Evolutionary conservation across 2,113 vertebrate genomes (phyloP), one percentile per base, ranked within the genome.

Genomic region (Setophaga petechia): DNA sequence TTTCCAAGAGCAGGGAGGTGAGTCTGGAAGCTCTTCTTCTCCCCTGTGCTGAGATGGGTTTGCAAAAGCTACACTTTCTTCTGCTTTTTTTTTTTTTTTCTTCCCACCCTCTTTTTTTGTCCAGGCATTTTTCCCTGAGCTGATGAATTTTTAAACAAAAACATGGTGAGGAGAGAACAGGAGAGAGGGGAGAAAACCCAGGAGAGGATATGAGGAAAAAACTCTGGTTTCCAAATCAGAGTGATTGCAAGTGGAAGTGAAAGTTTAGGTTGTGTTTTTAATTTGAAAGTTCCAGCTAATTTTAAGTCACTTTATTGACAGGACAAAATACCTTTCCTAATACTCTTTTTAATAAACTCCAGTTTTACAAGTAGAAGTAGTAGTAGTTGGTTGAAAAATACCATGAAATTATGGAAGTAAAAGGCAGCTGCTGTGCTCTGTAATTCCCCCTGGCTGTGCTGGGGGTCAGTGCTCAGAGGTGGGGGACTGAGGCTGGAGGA

Each of bases 61-160:
- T 93, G 66, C 52, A 77, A 94, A 94, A 93, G 69, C 87, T 87
- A 31, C 39, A 25, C n/a, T 89, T 95, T 79, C 76, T 75, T 73
- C 14, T 72, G 46, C 15, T 22, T 43, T 57, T 39, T 54, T 41
- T 62, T 62, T 39, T 59, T 41, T 62, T 7, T 7, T 39, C 37
- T 39, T 1, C 6, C 7, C 2, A 5, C 5, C n/a, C 12, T 35
- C 65, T 81, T 91, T 74, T 87, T 90, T 81, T 95, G 77, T 49
- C 47, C 61, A 10, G 0, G 65, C 62, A 19, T 87, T 94, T 92
- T 91, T 89, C 78, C 52, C 66, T 79, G 77, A 39, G 51, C 66
- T 93, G 91, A 93, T 96, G 96, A 94, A 89, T 89, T 91, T 96
- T 95, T 95, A 96, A 96, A 79, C 87, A 91, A 75, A 93, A 96